Percentiles rank a stretch among this genome's conserved stretches.
Conservation (phyloP, 1,140 invertebrate species). For the Lepidotrigona ventralis region DNA sequence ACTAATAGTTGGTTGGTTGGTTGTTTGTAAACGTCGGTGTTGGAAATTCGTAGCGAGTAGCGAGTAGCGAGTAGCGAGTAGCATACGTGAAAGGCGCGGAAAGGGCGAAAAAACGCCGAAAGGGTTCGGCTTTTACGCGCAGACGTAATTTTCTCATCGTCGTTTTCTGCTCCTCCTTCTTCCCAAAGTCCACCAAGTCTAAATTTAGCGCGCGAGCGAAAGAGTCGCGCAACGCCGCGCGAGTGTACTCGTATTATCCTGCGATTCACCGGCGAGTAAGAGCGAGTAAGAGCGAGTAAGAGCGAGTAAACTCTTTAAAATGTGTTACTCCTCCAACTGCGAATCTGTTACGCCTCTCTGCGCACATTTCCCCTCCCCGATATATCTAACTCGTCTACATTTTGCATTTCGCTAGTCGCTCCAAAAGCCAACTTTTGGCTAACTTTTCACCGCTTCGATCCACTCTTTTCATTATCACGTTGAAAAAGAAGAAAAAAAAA, state of each 20-base stretch:
- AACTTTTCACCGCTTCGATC: no score
- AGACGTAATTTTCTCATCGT: conserved; percentile 28
- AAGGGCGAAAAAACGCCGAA: conserved; percentile 24
- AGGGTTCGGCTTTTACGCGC: conserved; percentile 44
- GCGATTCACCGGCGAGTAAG: conserved; percentile 33
- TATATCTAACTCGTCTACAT: no score
- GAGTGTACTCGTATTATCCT: conserved; percentile 43
- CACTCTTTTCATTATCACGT: no score
- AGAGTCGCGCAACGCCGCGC: conserved; percentile 44
- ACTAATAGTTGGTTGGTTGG: no score
- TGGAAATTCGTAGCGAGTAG: no score
- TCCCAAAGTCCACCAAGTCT: conserved; percentile 22
- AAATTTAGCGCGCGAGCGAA: conserved; percentile 52
- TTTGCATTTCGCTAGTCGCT: no score
- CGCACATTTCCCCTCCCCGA: no score
- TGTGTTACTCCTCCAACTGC: conserved; percentile 18
- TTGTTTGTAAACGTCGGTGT: not conserved
- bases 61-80: no score
- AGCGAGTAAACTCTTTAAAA: conserved; percentile 47
- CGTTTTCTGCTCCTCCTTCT: conserved; percentile 47
- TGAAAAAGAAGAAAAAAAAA: no score
- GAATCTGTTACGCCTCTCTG: no score
- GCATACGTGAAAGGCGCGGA: no score
- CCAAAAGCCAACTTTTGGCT: no score
- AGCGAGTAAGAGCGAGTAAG: conserved; percentile 25